Conservation (phyloP, 2,888 invertebrate genomes). For the Stramonita haemastoma region DNA sequence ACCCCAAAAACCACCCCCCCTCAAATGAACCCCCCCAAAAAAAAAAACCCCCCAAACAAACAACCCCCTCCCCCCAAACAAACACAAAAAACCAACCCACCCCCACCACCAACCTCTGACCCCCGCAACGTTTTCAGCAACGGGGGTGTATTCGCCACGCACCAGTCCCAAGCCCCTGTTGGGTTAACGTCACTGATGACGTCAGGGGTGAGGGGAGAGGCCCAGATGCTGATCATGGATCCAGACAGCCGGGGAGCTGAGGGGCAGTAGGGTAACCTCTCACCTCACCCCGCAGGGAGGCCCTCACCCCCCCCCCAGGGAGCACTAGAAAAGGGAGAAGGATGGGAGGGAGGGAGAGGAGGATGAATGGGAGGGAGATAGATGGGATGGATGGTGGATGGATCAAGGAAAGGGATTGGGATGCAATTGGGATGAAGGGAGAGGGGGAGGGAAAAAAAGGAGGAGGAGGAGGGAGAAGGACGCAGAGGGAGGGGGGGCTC, state of each 20-base stretch:
- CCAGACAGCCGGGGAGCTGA: constrained; percentile 92
- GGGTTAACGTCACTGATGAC: constrained; percentile 91
- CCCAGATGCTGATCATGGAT: constrained; percentile 95
- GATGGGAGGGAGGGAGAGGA: not conserved
- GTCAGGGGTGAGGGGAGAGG: constrained; percentile 82
- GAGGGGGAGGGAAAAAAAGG: too few species aligned
- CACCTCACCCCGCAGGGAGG: constrained; percentile 92
- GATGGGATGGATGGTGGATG: not conserved
- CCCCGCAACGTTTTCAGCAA: too few species aligned
- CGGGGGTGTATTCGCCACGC: constrained; percentile 71
- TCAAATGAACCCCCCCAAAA: too few species aligned
- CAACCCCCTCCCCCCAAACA: too few species aligned
- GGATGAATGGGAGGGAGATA: not conserved
- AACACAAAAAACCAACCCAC: not conserved
- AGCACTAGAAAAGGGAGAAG: too few species aligned
- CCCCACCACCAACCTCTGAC: not conserved
- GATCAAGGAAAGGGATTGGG: too few species aligned
- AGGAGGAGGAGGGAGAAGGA: too few species aligned
- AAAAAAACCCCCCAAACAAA: too few species aligned
- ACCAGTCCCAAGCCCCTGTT: constrained; percentile 91
- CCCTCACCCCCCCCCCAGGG: constrained; percentile 91
- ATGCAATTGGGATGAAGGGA: too few species aligned
- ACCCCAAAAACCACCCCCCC: not conserved
- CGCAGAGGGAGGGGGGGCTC: too few species aligned
- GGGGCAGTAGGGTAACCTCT: constrained; percentile 92